These are phyloP conservation scores for Eupithecia subumbrata DNA, from an alignment of 2,888 invertebrate genomes.

Conservation along the genomic window DNA sequence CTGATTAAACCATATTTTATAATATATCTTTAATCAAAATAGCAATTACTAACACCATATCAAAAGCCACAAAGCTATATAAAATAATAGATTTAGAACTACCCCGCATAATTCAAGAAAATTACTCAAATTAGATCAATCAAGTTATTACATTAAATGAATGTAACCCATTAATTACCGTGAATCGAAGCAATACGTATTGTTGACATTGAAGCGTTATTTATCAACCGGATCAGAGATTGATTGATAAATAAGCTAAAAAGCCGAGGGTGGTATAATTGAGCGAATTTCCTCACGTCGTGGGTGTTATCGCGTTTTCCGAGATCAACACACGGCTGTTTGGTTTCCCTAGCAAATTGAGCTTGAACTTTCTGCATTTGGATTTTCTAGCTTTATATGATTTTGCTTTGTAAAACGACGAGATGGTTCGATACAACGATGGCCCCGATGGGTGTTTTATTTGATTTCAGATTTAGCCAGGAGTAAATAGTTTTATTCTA, in stretches of 20 bases:
- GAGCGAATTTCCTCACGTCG: conserved; percentile 77
- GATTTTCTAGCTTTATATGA: not conserved
- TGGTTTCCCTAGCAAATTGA: not conserved
- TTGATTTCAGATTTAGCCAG: not conserved
- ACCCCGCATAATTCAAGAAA: conserved; percentile 10
- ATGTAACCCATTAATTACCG: conserved; percentile 62
- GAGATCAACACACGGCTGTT: conserved; percentile 53
- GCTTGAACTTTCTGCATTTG: not conserved
- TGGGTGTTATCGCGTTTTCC: conserved; percentile 64
- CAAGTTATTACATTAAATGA: conserved; percentile 36
- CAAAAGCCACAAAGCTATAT: not conserved
- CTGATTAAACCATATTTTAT: not conserved
- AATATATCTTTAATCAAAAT: not conserved
- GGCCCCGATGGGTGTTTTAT: not conserved
- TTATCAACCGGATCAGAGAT: conserved; percentile 77
- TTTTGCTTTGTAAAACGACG: not conserved
- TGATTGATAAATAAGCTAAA: conserved; percentile 81
- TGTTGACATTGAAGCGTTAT: conserved; percentile 66
- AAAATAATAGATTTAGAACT: not conserved
- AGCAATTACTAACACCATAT: not conserved
- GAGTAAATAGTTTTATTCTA: no score
- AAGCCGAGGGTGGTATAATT: conserved; percentile 78
- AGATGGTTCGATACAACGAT: not conserved
- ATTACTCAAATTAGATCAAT: conserved; percentile 16
- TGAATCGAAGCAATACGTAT: conserved; percentile 55